Percentiles rank a stretch among this genome's conserved stretches.
These are phyloP conservation scores for Brachyistius frenatus DNA, from an alignment of 2,113 vertebrate species.

Conservation along the genomic window DNA sequence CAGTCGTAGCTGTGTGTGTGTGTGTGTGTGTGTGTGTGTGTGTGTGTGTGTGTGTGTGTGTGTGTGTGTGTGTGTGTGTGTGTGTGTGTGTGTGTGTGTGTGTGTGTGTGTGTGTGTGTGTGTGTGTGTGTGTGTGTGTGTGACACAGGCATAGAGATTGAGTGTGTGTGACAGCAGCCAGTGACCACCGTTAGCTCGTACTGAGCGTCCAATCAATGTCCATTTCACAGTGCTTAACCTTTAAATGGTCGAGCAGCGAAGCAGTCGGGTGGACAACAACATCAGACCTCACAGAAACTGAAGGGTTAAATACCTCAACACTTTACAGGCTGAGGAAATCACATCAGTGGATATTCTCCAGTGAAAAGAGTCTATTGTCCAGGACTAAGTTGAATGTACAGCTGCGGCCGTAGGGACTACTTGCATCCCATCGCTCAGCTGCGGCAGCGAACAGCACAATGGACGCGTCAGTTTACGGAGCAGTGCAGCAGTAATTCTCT, in stretches of 20 bases:
- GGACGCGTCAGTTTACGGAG: constrained; percentile 39
- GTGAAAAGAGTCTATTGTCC: constrained; percentile 46
- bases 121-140: constrained; percentile 9
- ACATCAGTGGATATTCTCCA: constrained; percentile 28
- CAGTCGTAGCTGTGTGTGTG: constrained; percentile 1
- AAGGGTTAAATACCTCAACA: constrained; percentile 52
- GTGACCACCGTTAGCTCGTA: constrained; percentile 41
- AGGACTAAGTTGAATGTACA: constrained; percentile 49
- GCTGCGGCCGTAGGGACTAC: constrained; percentile 51
- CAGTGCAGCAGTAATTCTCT: constrained; percentile 59
- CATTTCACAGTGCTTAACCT: constrained; percentile 51
- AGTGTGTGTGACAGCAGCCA: constrained; percentile 57
- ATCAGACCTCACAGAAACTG: constrained; percentile 12
- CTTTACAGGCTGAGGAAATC: constrained; percentile 5
- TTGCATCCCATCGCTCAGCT: constrained; percentile 47
- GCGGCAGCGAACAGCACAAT: constrained; percentile 52
- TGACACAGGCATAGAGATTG: constrained; percentile 1
- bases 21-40: constrained; percentile 20
- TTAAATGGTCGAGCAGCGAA: constrained; percentile 40
- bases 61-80: constrained; percentile 36
- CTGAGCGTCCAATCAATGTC: constrained; percentile 59
- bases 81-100: constrained; percentile 12
- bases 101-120: constrained; percentile 23
- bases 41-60: constrained; percentile 18
- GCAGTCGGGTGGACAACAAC: constrained; percentile 9